A percentile compares a stretch with the other conserved stretches of the same genome.
Conservation (phyloP, 2,797 vertebrate species). For the Cygnus olor region DNA sequence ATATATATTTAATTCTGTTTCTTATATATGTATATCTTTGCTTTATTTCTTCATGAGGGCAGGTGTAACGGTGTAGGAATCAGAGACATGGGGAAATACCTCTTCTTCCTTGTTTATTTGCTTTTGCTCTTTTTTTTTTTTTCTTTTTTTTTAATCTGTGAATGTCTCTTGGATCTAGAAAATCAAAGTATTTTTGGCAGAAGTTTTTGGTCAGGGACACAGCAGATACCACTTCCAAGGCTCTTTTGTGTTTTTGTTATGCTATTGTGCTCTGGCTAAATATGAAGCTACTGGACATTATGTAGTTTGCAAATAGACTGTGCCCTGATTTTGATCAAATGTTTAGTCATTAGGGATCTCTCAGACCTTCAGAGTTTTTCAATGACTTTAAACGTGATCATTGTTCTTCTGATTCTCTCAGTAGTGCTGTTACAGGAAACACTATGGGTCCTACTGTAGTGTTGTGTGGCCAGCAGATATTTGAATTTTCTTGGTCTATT, state of each 20-base stretch:
- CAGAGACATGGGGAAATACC: fast-evolving
- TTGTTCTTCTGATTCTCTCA: neutral
- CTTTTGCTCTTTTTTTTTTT: neutral
- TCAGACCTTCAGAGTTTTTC: neutral
- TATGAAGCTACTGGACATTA: neutral
- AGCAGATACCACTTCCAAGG: neutral
- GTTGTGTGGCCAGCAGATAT: neutral
- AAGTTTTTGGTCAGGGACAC: neutral
- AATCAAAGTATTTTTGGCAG: neutral
- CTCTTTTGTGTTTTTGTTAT: neutral
- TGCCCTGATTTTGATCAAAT: neutral
- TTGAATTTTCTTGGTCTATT: neutral
- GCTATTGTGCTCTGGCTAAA: neutral
- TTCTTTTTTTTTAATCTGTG: neutral
- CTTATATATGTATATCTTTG: neutral
- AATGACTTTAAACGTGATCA: neutral
- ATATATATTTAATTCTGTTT: neutral
- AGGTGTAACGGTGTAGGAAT: neutral
- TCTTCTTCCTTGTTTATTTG: neutral
- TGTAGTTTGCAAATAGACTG: neutral
- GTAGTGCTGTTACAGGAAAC: neutral
- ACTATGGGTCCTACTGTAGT: neutral
- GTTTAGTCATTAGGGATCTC: neutral
- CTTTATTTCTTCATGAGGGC: neutral
- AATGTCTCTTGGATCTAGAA: neutral